Evolutionary conservation across 1,140 invertebrate genomes (phyloP).

Genomic region (Drosophila bipectinata): DNA sequence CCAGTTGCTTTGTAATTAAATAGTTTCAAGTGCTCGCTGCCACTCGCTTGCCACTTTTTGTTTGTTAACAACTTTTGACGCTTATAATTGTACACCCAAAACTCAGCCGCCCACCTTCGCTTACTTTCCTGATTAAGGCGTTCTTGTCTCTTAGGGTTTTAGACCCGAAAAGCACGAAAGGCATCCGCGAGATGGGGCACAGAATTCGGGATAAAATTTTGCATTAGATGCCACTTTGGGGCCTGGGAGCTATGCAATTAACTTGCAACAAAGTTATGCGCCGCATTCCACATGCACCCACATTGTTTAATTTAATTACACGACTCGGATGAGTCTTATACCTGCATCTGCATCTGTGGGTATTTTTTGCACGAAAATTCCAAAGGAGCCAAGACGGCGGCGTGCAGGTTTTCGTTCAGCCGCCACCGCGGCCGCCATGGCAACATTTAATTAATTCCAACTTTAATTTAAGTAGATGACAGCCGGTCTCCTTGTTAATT

Average conservation of each 20-base stretch:
- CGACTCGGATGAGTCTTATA: constrained; percentile 47
- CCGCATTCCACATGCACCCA: constrained; percentile 52
- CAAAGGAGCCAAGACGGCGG: constrained; percentile 35
- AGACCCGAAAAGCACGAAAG: background rate
- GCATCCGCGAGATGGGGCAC: constrained; percentile 19
- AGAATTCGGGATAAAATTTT: constrained; percentile 12
- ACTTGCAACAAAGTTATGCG: constrained; percentile 58
- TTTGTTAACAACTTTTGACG: constrained; percentile 70
- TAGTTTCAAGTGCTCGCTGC: constrained; percentile 69
- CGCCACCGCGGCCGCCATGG: constrained; percentile 26
- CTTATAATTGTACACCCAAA: constrained; percentile 66
- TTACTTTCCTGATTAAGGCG: constrained; percentile 33
- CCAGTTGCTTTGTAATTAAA: constrained; percentile 75
- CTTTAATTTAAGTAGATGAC: constrained; percentile 53
- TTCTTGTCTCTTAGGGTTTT: constrained; percentile 1
- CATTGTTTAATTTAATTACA: constrained; percentile 77
- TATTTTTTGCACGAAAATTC: constrained; percentile 23
- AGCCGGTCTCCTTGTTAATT: constrained; percentile 51
- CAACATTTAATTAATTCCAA: constrained; percentile 53
- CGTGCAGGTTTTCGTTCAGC: constrained; percentile 12
- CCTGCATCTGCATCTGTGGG: constrained; percentile 13
- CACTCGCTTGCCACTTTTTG: constrained; percentile 70
- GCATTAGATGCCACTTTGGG: constrained; percentile 40
- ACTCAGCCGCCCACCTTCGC: constrained; percentile 3
- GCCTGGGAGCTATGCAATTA: constrained; percentile 56